phyloP scores from a whole-genome alignment of 2,888 invertebrate species.

The Pseudococcus longispinus region DNA sequence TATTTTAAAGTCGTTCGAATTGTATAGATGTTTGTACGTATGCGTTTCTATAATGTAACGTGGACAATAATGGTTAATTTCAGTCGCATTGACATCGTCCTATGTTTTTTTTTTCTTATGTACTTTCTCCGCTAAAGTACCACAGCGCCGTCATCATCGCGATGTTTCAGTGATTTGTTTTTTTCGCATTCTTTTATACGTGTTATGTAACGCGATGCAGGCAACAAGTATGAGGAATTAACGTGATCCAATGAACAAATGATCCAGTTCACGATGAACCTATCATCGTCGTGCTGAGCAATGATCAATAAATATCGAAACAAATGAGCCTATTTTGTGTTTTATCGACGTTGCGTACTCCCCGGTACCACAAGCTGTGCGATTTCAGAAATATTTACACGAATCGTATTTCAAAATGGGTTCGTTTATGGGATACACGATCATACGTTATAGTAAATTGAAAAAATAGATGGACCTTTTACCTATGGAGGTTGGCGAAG shows the following conservation, averaged over 20 bases:
- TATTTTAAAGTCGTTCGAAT: slow-evolving; percentile 25
- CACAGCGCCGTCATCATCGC: not conserved
- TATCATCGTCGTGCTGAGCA: not conserved
- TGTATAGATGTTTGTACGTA: not conserved
- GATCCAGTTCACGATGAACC: slow-evolving; percentile 7
- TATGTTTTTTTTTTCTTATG: not conserved
- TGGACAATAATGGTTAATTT: slow-evolving; percentile 39
- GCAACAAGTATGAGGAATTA: slow-evolving; percentile 10
- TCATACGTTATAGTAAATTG: not conserved
- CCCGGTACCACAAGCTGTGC: not conserved
- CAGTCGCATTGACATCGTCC: slow-evolving; percentile 31
- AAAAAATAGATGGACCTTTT: not conserved
- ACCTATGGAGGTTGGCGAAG: not conserved
- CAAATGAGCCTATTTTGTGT: not conserved
- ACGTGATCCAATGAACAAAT: not conserved
- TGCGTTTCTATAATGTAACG: not conserved
- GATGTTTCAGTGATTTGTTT: slow-evolving; percentile 18
- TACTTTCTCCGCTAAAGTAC: slow-evolving; percentile 19
- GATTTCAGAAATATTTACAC: not conserved
- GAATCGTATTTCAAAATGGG: not conserved
- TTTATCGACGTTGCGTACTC: not conserved
- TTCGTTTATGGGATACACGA: not conserved
- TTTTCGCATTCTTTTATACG: not conserved
- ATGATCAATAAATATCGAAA: not conserved
- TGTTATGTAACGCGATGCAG: not conserved